Evolutionary conservation across 1,140 invertebrate genomes (phyloP).

Genomic region (Brachionus koreanus): DNA sequence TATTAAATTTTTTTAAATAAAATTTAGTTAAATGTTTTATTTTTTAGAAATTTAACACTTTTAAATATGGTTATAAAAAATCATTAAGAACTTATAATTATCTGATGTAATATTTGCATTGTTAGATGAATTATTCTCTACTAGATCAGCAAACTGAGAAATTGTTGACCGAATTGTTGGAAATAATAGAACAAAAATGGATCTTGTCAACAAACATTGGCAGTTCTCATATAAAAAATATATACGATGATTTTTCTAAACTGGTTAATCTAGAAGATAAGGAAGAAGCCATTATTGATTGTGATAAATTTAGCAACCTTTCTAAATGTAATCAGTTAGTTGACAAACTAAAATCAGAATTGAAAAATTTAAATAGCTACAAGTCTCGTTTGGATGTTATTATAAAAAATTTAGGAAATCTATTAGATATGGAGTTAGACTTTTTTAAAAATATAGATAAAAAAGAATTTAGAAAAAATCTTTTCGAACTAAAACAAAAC

Average conservation of each 20-base stretch:
- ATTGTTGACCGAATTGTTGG: neutral
- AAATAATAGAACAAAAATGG: constrained; percentile 17
- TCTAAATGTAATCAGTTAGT: neutral
- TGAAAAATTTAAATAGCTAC: neutral
- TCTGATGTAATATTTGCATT: neutral
- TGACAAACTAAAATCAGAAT: neutral
- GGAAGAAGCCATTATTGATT: neutral
- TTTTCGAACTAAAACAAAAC: neutral
- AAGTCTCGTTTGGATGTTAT: constrained; percentile 6
- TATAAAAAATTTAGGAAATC: neutral
- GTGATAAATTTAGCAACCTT: neutral
- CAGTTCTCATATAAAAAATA: neutral
- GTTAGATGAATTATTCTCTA: neutral
- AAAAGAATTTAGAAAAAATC: neutral
- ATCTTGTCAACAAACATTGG: neutral
- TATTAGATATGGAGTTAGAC: neutral
- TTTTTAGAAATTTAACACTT: neutral
- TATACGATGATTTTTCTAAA: neutral
- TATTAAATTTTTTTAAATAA: neutral
- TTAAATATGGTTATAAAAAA: constrained; percentile 8
- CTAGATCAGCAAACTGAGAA: constrained; percentile 8
- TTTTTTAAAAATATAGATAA: neutral
- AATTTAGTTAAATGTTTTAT: neutral
- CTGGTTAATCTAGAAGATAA: neutral
- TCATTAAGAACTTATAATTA: neutral